phyloP scores from a whole-genome alignment of 2,797 vertebrate genomes.

The Catostomus latipinnis region DNA sequence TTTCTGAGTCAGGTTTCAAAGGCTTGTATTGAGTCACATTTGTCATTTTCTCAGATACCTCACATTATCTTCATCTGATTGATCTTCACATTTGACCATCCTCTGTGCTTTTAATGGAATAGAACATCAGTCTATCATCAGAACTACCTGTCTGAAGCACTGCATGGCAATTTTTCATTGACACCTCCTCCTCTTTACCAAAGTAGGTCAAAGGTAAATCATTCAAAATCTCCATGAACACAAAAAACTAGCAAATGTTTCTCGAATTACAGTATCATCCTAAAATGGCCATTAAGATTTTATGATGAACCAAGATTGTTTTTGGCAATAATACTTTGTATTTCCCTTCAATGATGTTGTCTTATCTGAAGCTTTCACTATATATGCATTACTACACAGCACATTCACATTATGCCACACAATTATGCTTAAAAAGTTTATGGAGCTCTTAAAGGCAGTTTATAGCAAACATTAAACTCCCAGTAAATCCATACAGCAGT shows the following conservation, averaged over 20 bases:
- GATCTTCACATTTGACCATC: slow-evolving; percentile 19
- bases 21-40: background rate
- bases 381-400: slow-evolving; percentile 14
- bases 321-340: background rate
- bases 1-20: slow-evolving; percentile 27
- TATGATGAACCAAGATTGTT: background rate
- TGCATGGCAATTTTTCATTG: slow-evolving; percentile 5
- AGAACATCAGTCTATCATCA: background rate
- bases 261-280: background rate
- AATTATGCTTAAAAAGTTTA: slow-evolving; percentile 2
- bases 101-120: slow-evolving; percentile 6
- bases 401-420: background rate
- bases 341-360: background rate
- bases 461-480: slow-evolving; percentile 33
- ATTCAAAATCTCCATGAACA: background rate
- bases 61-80: slow-evolving; percentile 6
- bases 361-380: background rate
- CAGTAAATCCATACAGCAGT: slow-evolving; percentile 41
- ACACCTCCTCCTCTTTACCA: background rate
- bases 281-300: no score
- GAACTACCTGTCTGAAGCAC: background rate
- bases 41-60: slow-evolving; percentile 5
- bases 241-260: background rate
- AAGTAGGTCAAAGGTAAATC: background rate
- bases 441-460: slow-evolving; percentile 27